phyloP scores from a whole-genome alignment of 2,113 vertebrate genomes.

The Scartelaos histophorus region DNA sequence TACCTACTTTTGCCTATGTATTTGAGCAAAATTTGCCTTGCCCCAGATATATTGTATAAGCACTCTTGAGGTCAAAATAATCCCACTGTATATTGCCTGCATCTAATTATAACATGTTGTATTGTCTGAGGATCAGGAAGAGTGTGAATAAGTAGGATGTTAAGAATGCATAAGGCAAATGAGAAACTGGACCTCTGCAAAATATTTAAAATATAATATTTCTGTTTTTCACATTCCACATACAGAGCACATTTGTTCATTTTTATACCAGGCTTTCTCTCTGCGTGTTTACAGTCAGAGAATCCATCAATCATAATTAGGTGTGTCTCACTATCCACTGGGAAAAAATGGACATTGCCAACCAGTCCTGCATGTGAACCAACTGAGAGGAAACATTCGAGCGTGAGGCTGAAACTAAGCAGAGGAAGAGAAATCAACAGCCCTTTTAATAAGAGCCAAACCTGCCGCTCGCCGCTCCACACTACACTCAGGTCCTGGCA shows the following conservation, averaged over 20 bases:
- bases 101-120: too few species aligned
- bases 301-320: not conserved
- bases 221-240: too few species aligned
- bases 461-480: slow-evolving; percentile 51
- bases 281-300: not conserved
- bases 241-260: not conserved
- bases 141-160: too few species aligned
- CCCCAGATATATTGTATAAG: too few species aligned
- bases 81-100: too few species aligned
- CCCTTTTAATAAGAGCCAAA: slow-evolving; percentile 53
- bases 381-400: slow-evolving; percentile 43
- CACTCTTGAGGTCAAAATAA: too few species aligned
- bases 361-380: slow-evolving; percentile 45
- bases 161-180: too few species aligned
- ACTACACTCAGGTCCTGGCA: slow-evolving; percentile 45
- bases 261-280: not conserved
- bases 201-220: too few species aligned
- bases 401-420: slow-evolving; percentile 45
- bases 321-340: not conserved
- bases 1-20: too few species aligned
- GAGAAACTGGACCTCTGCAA: too few species aligned
- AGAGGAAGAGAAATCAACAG: slow-evolving; percentile 45
- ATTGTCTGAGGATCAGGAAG: too few species aligned
- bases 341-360: slow-evolving; percentile 19
- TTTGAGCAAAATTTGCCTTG: too few species aligned